phyloP scores from a whole-genome alignment of 2,797 vertebrate genomes.

The Esox lucius region DNA sequence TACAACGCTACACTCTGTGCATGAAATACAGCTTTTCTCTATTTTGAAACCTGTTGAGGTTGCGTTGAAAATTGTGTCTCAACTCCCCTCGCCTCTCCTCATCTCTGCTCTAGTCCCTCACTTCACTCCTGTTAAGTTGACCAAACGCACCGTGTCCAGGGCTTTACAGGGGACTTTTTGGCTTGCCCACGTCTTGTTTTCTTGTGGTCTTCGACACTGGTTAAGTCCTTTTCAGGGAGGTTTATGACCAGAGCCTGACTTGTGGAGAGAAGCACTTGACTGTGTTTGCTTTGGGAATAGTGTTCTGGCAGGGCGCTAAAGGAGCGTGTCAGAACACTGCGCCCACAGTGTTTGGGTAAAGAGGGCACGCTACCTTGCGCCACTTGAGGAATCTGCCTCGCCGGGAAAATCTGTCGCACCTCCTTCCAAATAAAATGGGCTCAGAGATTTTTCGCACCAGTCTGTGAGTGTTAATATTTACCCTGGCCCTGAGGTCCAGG shows the following conservation, averaged over 20 bases:
- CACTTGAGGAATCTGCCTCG: constrained; percentile 76
- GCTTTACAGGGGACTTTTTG: constrained; percentile 73
- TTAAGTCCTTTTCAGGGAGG: constrained; percentile 74
- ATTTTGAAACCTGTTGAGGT: constrained; percentile 63
- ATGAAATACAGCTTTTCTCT: constrained; percentile 60
- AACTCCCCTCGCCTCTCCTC: constrained; percentile 59
- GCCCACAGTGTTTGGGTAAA: constrained; percentile 74
- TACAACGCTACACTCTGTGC: constrained; percentile 36
- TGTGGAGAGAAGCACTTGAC: constrained; percentile 68
- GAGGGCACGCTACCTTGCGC: constrained; percentile 72
- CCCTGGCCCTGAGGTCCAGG: constrained; percentile 70
- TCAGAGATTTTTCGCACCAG: constrained; percentile 80
- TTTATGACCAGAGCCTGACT: constrained; percentile 68
- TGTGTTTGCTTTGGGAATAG: constrained; percentile 80
- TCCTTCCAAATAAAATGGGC: constrained; percentile 74
- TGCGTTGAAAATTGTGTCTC: constrained; percentile 52
- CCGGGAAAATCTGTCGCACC: constrained; percentile 79
- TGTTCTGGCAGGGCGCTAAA: constrained; percentile 80
- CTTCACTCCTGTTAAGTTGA: constrained; percentile 59
- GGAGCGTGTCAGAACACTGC: constrained; percentile 77
- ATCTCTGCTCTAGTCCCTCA: constrained; percentile 19
- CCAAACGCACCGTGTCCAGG: constrained; percentile 70
- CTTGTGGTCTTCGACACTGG: constrained; percentile 65
- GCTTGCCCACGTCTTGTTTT: constrained; percentile 75
- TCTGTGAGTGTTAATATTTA: constrained; percentile 86